Base-by-base conservation (phyloP, 2,888 invertebrate species). In the Mesoligia furuncula region DNA sequence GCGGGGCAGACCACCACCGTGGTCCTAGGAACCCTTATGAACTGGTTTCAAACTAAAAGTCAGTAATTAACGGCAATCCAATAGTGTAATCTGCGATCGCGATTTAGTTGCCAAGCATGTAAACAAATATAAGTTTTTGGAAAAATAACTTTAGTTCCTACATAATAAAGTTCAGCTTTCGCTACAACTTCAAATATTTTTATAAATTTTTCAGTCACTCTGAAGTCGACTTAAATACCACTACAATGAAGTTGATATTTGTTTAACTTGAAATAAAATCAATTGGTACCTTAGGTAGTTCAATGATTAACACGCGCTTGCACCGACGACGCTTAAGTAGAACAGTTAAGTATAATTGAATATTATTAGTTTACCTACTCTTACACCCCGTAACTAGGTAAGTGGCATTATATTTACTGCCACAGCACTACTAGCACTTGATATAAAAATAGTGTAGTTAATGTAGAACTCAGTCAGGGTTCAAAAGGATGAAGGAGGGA, bases 51-150 rank as follows among this genome's bases (percentile, higher is more conserved):
- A 27, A 73, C 45, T 27, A 54, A 39, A 62, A 61, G 48, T 72
- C 48, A 65, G 36, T 68, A 54, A 82, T 82, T 82, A 77, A 54
- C 24, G 4, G 59, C 64, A 59, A 65, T 82, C 2, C 4, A 76
- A 72, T 51, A 54, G 36, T 15, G 61, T 42, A 39, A 39, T 39
- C 39, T 8, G 39, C 39, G 39, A 6, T 39, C 39, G 39, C 39
- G 9, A 39, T 9, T 39, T 39, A 39, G 9, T 39, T 39, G 39
- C 9, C 39, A 39, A 39, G 6, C 39, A 39, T 39, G 9, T 39
- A 39, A 39, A 8, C 9, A 39, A 39, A 39, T 39, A 9, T n/a
- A n/a, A 1, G 39, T 9, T 39, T 39, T 39, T 39, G 39, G 39
- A 39, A 39, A 39, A 39, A 39, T 39, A 39, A 39, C 39, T 39